Percentiles rank a stretch among this genome's conserved stretches.
These are phyloP conservation scores for Myotis planiceps DNA, from an alignment of 2,797 vertebrate genomes.

Conservation along the genomic window DNA sequence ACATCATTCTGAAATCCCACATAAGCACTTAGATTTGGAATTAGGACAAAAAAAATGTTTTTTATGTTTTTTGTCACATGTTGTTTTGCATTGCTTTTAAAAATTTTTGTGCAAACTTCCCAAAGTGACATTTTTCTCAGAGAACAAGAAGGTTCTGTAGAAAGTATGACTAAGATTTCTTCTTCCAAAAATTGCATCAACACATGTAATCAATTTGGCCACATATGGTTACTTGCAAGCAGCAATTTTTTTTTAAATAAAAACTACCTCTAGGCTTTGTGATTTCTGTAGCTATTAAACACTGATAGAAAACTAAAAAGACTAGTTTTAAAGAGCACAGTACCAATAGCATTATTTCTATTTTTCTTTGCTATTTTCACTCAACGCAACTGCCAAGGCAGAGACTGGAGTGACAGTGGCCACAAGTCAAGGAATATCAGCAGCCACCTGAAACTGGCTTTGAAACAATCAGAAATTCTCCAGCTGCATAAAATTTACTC, in stretches of 20 bases:
- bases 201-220: conserved; percentile 63
- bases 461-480: background rate
- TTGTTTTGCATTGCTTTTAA: conserved; percentile 55
- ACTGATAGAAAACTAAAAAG: background rate
- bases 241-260: conserved; percentile 9
- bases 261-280: conserved; percentile 46
- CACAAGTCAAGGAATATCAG: too few species aligned
- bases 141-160: conserved; percentile 77
- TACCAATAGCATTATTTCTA: background rate
- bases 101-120: conserved; percentile 45
- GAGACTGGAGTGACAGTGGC: too few species aligned
- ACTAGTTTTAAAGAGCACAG: conserved; percentile 3
- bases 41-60: background rate
- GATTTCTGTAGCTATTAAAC: conserved; percentile 54
- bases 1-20: background rate
- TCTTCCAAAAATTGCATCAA: conserved; percentile 65
- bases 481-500: background rate
- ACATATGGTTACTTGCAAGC: conserved; percentile 54
- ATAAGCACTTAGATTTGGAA: background rate
- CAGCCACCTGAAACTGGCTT: background rate
- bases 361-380: background rate
- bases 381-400: background rate
- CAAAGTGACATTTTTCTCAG: conserved; percentile 70
- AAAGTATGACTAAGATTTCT: conserved; percentile 41
- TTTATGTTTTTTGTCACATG: conserved; percentile 6